Conservation (phyloP, 2,888 invertebrate genomes). For the Cabera pusaria region DNA sequence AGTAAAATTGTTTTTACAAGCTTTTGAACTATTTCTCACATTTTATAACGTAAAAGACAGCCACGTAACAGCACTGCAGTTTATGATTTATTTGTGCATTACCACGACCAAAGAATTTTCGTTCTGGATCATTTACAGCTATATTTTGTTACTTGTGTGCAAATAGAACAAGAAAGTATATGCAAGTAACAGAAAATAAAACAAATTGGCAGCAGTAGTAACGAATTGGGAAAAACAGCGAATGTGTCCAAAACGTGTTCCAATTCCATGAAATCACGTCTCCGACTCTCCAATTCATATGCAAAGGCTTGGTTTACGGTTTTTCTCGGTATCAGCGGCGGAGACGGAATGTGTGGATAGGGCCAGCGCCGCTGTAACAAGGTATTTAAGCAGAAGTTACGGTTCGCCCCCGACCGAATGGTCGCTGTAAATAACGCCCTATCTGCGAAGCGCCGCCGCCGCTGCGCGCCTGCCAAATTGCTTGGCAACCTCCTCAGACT, state of each 20-base stretch:
- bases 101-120: too few species aligned
- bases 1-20: too few species aligned
- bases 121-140: too few species aligned
- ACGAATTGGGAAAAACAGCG: constrained; percentile 11
- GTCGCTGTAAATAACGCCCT: constrained; percentile 73
- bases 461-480: constrained; percentile 72
- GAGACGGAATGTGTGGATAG: constrained; percentile 44
- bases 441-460: constrained; percentile 60
- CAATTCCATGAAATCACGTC: constrained; percentile 23
- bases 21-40: too few species aligned
- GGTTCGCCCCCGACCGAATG: constrained; percentile 60
- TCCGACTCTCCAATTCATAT: constrained; percentile 24
- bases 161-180: too few species aligned
- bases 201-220: constrained; percentile 4
- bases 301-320: constrained; percentile 41
- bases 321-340: constrained; percentile 41
- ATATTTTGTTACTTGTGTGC: too few species aligned
- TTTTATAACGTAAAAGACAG: too few species aligned
- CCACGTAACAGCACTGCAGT: too few species aligned
- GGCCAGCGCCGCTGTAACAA: constrained; percentile 54
- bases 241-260: constrained; percentile 22
- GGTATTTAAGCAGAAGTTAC: constrained; percentile 76
- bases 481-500: constrained; percentile 77
- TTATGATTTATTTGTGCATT: too few species aligned
- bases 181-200: too few species aligned